Percentiles rank a stretch among this genome's conserved stretches.
These are phyloP conservation scores for Anarrhichthys ocellatus DNA, from an alignment of 2,113 vertebrate species.

Conservation along the genomic window DNA sequence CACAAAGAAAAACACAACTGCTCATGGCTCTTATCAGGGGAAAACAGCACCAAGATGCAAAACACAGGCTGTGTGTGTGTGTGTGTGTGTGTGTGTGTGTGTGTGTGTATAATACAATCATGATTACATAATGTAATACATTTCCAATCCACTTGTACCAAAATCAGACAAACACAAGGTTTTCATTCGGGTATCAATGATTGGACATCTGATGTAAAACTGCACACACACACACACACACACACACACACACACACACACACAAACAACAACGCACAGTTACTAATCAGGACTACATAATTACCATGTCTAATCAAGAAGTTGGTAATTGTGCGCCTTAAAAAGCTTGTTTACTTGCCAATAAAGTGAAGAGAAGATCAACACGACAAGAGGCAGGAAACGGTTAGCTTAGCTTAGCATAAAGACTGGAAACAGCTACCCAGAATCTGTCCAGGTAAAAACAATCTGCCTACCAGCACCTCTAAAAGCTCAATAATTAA, in stretches of 20 bases:
- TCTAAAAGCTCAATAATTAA: background rate
- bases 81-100: conserved; percentile 18
- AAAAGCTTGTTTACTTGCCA: background rate
- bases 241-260: background rate
- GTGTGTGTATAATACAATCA: conserved; percentile 1
- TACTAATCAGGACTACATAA: background rate
- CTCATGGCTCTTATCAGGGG: conserved; percentile 43
- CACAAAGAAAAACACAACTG: conserved; percentile 62
- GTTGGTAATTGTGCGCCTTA: background rate
- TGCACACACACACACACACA: background rate
- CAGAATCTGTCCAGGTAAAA: background rate
- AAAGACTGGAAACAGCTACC: background rate
- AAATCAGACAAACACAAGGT: background rate
- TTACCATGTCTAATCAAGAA: background rate
- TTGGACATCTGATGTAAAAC: background rate
- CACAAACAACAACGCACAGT: background rate
- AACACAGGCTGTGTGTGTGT: conserved; percentile 9
- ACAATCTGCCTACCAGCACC: background rate
- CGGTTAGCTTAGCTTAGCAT: too few species aligned
- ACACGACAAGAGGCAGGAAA: background rate
- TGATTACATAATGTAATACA: background rate
- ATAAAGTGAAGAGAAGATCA: background rate
- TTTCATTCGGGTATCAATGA: background rate
- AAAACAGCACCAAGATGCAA: conserved; percentile 28
- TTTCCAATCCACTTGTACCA: background rate